Evolutionary conservation across 2,113 vertebrate genomes (phyloP), one percentile per base, ranked within the genome.

Genomic region (Macheiramphus alcinus): DNA sequence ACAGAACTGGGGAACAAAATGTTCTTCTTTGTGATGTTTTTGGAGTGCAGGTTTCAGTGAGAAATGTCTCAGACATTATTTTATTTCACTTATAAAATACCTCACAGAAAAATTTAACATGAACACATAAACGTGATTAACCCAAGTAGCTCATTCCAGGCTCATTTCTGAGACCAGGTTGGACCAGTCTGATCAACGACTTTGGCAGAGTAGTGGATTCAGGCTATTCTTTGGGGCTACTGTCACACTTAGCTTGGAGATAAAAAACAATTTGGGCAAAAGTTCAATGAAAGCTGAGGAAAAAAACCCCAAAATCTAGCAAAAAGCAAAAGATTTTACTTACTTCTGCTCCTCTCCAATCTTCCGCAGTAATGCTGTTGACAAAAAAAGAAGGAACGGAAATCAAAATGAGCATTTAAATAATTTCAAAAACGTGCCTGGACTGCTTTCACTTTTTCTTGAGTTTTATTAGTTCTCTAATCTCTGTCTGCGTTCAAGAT

Each of bases 301-400:
- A 80, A 56, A 47, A 34, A 9, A 0, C 0, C 2, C 9, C 26
- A 10, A 48, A 80, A 52, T 8, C 13, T 38, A 62, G 16, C 9
- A 50, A 50, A 74, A 68, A 25, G 4, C 9, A 38, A 50, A 73
- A 80, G 10, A 48, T 68, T 68, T 36, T 43, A 26, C 62, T 89
- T 23, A 23, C 15, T 71, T 40, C 48, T 63, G 4, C 26, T 70
- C 20, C 20, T 58, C 34, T 47, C 25, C 25, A 45, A n/a, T 19
- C 38, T 52, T 62, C 20, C 18, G 70, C 20, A 27, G 3, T 45
- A 63, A 65, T 29, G 9, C 7, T 36, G 9, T 42, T 75, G 55
- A 32, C 16, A 19, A 43, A 66, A 38, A 40, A 32, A 50, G 27
- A 20, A n/a, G 38, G 17, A 86, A 58, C 5, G 80, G 38, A 52